phyloP scores from a whole-genome alignment of 2,797 vertebrate genomes.

The Artibeus jamaicensis region DNA sequence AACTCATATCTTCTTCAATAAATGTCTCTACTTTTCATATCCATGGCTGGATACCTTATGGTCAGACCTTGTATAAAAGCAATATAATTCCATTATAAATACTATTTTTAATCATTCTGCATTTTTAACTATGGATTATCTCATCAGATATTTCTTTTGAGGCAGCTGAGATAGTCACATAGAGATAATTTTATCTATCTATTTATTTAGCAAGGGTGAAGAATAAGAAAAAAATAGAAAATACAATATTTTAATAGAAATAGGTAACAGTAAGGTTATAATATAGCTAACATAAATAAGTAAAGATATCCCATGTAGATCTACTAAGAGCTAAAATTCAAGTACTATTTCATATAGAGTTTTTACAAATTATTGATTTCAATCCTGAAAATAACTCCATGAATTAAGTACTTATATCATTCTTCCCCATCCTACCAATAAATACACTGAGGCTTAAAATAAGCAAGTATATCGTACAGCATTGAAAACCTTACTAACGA shows the following conservation, averaged over 20 bases:
- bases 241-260: neutral
- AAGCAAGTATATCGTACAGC: neutral
- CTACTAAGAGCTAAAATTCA: neutral
- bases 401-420: neutral
- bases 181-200: neutral
- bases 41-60: too few species aligned
- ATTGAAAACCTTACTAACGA: neutral
- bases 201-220: neutral
- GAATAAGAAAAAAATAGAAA: neutral
- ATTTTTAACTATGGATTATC: neutral
- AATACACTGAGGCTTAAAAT: neutral
- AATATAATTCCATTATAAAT: neutral
- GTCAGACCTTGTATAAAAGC: neutral
- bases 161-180: neutral
- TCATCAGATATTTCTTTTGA: neutral
- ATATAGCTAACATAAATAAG: neutral
- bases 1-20: too few species aligned
- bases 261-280: neutral
- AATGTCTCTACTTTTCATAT: too few species aligned
- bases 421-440: neutral
- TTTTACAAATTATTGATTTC: neutral
- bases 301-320: neutral
- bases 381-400: neutral
- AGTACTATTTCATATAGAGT: too few species aligned
- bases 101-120: neutral